Percentiles rank a stretch among this genome's conserved stretches.
These are phyloP conservation scores for Pegoplata infirma DNA, from an alignment of 2,888 invertebrate genomes.

Conservation along the genomic window DNA sequence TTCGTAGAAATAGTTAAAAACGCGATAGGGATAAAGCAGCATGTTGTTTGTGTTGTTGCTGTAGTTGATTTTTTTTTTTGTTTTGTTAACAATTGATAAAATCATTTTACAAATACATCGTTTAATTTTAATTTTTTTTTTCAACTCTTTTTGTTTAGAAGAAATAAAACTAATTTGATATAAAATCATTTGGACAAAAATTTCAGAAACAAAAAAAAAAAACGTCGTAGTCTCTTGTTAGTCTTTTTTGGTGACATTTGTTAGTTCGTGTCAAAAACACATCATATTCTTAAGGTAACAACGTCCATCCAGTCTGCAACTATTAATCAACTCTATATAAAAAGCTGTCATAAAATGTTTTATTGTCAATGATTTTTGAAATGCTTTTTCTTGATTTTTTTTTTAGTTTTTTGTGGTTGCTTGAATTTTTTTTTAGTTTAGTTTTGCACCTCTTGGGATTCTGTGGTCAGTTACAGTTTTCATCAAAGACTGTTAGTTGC, in stretches of 20 bases:
- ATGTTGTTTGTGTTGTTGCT: conserved; percentile 38
- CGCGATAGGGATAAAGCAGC: conserved; percentile 48
- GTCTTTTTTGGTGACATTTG: conserved; percentile 5
- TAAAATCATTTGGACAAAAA: background rate
- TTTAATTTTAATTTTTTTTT: conserved; percentile 54
- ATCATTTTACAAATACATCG: conserved; percentile 54
- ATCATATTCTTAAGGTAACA: conserved; percentile 31
- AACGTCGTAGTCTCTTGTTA: background rate
- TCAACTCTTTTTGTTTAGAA: background rate
- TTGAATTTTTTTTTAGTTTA: too few species aligned
- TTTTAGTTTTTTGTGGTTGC: too few species aligned
- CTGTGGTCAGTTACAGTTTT: conserved; percentile 22
- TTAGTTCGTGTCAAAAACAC: conserved; percentile 27
- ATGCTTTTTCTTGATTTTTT: background rate
- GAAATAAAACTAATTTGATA: background rate
- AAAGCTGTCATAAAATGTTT: conserved; percentile 55
- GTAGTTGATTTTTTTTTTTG: background rate
- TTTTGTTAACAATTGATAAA: conserved; percentile 54
- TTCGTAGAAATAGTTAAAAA: conserved; percentile 61
- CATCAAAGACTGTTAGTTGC: background rate
- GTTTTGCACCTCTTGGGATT: conserved; percentile 43
- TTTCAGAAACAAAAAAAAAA: too few species aligned
- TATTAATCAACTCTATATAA: conserved; percentile 49
- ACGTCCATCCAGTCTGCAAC: background rate
- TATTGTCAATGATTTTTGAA: conserved; percentile 42